A percentile compares a stretch with the other conserved stretches of the same genome.
These are phyloP conservation scores for Temnopleurus reevesii DNA, from an alignment of 53 echinoderm and acorn worm genomes.

Conservation along the genomic window DNA sequence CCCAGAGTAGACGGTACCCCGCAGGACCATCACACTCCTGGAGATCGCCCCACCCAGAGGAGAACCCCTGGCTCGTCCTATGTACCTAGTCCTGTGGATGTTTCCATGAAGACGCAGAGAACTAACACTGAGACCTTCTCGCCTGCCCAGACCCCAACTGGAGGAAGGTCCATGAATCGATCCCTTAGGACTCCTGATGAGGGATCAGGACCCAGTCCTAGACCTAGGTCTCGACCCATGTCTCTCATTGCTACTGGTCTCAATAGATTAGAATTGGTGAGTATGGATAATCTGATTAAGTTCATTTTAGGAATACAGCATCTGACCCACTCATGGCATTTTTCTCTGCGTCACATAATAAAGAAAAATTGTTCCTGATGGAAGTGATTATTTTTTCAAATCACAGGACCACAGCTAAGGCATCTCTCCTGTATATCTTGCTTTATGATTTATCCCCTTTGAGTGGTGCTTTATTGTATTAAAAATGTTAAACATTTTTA, in stretches of 20 bases:
- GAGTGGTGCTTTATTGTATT: too few relatives aligned
- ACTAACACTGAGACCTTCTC: background rate
- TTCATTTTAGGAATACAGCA: background rate
- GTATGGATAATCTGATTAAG: background rate
- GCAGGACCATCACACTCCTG: background rate
- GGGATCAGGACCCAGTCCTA: background rate
- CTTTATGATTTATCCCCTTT: too few relatives aligned
- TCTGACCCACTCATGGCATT: too few relatives aligned
- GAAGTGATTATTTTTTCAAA: too few relatives aligned
- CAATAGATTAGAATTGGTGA: slow-evolving; percentile 84
- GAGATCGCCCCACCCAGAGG: background rate
- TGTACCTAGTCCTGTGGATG: slow-evolving; percentile 31
- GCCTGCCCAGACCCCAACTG: background rate
- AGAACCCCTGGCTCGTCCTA: slow-evolving; percentile 8
- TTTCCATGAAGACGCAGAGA: slow-evolving; percentile 45
- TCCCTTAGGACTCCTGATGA: slow-evolving; percentile 17
- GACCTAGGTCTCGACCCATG: slow-evolving; percentile 35
- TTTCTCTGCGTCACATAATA: too few relatives aligned
- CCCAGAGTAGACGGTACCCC: background rate
- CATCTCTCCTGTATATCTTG: too few relatives aligned
- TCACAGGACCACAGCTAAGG: too few relatives aligned
- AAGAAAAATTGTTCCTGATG: too few relatives aligned
- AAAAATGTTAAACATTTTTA: too few relatives aligned
- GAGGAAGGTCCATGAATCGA: background rate
- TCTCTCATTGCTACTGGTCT: slow-evolving; percentile 91